These are phyloP conservation scores for Ceratina japonica DNA, from an alignment of 1,140 invertebrate genomes.

Conservation along the genomic window DNA sequence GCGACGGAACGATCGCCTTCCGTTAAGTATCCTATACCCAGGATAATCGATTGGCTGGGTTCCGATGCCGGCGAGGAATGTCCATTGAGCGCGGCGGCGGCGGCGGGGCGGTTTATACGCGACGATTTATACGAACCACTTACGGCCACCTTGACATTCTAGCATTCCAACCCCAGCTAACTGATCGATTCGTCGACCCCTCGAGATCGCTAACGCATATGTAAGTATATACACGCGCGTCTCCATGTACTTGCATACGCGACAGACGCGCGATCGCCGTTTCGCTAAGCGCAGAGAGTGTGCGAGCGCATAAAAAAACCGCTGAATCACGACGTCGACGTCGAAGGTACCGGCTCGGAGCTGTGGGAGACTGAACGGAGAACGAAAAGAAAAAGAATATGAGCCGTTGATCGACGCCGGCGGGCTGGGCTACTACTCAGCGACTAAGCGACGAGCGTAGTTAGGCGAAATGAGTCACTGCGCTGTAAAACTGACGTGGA, in stretches of 20 bases:
- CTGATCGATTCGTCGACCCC: conserved; percentile 30
- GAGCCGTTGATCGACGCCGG: conserved; percentile 32
- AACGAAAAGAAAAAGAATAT: background rate
- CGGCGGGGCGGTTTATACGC: conserved; percentile 7
- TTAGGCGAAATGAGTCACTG: conserved; percentile 33
- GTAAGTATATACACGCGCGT: too few species aligned
- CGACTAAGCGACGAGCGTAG: conserved; percentile 17
- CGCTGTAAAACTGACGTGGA: conserved; percentile 51
- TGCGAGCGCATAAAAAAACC: background rate
- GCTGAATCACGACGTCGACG: conserved; percentile 52
- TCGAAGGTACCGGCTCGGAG: background rate
- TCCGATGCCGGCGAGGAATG: background rate
- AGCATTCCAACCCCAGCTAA: too few species aligned
- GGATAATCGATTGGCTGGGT: conserved; percentile 11
- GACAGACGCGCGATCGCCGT: background rate
- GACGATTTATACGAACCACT: conserved; percentile 11
- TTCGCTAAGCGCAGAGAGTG: background rate
- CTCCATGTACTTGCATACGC: background rate
- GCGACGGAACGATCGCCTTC: background rate
- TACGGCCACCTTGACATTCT: background rate
- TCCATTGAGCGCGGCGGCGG: background rate
- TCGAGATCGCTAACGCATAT: background rate
- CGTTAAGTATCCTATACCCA: background rate
- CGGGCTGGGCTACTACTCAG: background rate
- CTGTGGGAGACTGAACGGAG: background rate